Conservation (phyloP, 2,888 invertebrate species). For the Pollenia angustigena region DNA sequence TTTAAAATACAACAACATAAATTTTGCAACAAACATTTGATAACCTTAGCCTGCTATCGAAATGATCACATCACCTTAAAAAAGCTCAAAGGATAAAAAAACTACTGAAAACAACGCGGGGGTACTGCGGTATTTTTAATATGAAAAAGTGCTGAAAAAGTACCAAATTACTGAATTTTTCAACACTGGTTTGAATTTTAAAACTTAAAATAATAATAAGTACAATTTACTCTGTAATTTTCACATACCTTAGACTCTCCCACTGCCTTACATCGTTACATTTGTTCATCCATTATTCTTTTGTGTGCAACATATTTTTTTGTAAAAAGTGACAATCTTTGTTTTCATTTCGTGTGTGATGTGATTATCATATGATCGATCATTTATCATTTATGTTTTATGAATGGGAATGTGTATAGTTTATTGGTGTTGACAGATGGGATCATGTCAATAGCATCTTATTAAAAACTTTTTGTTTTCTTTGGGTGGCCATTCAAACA, state of each 20-base stretch:
- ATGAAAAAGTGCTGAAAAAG: no score
- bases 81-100: no score
- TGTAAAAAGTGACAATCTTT: not conserved
- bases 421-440: slow-evolving; percentile 68
- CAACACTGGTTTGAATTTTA: no score
- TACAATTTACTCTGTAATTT: not conserved
- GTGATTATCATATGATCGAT: slow-evolving; percentile 66
- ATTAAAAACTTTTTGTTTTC: slow-evolving; percentile 58
- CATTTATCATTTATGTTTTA: slow-evolving; percentile 70
- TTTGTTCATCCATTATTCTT: slow-evolving; percentile 59
- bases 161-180: no score
- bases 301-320: slow-evolving; percentile 17
- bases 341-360: slow-evolving; percentile 32
- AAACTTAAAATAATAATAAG: not conserved
- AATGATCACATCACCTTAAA: no score
- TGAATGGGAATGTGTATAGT: slow-evolving; percentile 41
- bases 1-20: no score
- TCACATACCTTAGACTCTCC: not conserved
- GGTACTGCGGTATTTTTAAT: no score
- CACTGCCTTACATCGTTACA: slow-evolving; percentile 15
- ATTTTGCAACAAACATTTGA: no score
- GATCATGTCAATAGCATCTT: slow-evolving; percentile 66
- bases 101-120: no score
- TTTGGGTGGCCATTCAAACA: slow-evolving; percentile 58
- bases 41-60: no score